A percentile compares a stretch with the other conserved stretches of the same genome.
phyloP scores from a whole-genome alignment of 1,140 invertebrate species.

The Platyura marginata region DNA sequence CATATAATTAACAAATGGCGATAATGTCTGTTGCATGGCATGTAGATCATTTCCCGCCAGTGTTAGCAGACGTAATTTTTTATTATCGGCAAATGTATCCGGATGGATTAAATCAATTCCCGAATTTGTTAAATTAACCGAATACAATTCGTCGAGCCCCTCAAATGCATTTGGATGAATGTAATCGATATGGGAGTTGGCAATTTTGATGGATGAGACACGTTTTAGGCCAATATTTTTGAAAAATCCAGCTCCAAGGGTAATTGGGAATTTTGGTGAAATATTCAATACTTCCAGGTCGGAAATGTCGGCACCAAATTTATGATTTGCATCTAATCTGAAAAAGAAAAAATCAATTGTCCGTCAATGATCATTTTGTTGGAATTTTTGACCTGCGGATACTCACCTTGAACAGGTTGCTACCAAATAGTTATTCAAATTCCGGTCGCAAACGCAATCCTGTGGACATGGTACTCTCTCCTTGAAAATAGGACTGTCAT shows the following conservation, averaged over 20 bases:
- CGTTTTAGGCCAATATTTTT: constrained; percentile 33
- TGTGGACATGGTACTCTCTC: constrained; percentile 21
- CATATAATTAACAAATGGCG: constrained; percentile 10
- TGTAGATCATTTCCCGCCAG: constrained; percentile 45
- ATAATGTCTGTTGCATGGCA: constrained; percentile 12
- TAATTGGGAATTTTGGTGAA: constrained; percentile 29
- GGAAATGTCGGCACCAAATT: constrained; percentile 35
- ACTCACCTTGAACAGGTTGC: constrained; percentile 20
- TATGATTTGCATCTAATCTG: constrained; percentile 34
- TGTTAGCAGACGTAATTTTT: constrained; percentile 39
- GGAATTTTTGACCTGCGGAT: neutral
- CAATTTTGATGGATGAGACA: constrained; percentile 34
- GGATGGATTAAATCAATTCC: constrained; percentile 38
- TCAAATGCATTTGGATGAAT: constrained; percentile 39
- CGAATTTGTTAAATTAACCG: constrained; percentile 45
- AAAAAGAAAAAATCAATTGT: neutral
- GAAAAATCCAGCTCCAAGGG: constrained; percentile 33
- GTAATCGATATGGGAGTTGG: constrained; percentile 31
- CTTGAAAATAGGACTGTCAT: constrained; percentile 15
- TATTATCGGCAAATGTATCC: constrained; percentile 42
- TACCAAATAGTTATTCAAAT: constrained; percentile 19
- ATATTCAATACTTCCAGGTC: constrained; percentile 37
- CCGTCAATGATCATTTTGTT: neutral
- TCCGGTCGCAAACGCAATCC: constrained; percentile 18
- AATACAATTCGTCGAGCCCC: constrained; percentile 38